Conservation (phyloP, 2,888 invertebrate genomes). For the Dermolepida albohirtum region DNA sequence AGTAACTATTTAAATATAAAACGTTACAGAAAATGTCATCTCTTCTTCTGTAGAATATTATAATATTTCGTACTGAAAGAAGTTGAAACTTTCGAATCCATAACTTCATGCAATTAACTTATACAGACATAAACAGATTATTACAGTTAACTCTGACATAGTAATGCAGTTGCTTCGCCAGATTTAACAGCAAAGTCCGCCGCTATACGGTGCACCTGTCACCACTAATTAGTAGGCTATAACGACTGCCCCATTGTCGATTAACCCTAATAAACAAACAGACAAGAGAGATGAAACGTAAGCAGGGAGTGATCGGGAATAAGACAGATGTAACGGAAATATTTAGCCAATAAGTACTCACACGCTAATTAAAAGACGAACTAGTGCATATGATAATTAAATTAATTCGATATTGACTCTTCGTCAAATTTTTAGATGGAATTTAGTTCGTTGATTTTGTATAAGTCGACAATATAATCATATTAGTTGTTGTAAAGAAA, state of each 20-base stretch:
- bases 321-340: constrained; percentile 36
- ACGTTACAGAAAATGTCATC: too few species aligned
- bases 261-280: constrained; percentile 63
- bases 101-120: too few species aligned
- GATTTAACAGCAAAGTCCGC: constrained; percentile 53
- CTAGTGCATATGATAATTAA: constrained; percentile 11
- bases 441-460: too few species aligned
- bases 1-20: too few species aligned
- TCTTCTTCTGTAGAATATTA: too few species aligned
- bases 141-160: constrained; percentile 15
- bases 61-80: too few species aligned
- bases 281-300: constrained; percentile 26
- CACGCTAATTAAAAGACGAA: constrained; percentile 36
- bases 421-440: too few species aligned
- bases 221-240: constrained; percentile 66
- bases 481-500: too few species aligned
- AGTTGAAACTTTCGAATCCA: too few species aligned
- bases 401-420: background rate
- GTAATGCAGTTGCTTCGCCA: constrained; percentile 44
- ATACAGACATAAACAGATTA: too few species aligned
- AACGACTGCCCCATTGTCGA: constrained; percentile 65
- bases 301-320: constrained; percentile 22
- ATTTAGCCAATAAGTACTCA: constrained; percentile 32
- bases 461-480: too few species aligned
- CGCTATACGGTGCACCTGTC: constrained; percentile 64